These are phyloP conservation scores for Antidorcas marsupialis DNA, from an alignment of 2,113 vertebrate species.

Conservation along the genomic window DNA sequence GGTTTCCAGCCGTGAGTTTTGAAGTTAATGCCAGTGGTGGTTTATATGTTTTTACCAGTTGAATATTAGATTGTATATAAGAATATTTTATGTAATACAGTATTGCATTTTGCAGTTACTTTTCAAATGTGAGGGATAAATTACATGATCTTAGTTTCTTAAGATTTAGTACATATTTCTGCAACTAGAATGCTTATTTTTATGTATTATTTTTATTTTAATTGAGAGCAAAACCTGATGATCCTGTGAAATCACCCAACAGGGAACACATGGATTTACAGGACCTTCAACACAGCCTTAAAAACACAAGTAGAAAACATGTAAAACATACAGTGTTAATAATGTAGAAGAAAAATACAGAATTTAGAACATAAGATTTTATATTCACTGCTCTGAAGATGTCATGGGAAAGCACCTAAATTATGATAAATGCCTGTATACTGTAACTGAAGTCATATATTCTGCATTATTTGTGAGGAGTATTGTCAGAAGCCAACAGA, in stretches of 20 bases:
- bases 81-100: neutral
- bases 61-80: neutral
- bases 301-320: neutral
- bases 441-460: neutral
- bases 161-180: constrained; percentile 23
- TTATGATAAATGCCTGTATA: neutral
- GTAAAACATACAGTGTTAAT: neutral
- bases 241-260: neutral
- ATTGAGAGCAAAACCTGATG: neutral
- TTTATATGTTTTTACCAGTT: neutral
- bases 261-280: neutral
- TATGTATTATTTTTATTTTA: neutral
- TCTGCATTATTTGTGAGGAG: neutral
- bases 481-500: neutral
- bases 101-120: neutral
- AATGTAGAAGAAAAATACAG: neutral
- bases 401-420: neutral
- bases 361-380: neutral
- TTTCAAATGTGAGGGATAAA: neutral
- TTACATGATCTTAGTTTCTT: constrained; percentile 12
- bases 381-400: neutral
- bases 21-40: neutral
- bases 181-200: neutral
- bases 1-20: neutral
- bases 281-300: neutral